A percentile compares a stretch with the other conserved stretches of the same genome.
phyloP scores from a whole-genome alignment of 2,797 vertebrate species.

The Malurus splendens region DNA sequence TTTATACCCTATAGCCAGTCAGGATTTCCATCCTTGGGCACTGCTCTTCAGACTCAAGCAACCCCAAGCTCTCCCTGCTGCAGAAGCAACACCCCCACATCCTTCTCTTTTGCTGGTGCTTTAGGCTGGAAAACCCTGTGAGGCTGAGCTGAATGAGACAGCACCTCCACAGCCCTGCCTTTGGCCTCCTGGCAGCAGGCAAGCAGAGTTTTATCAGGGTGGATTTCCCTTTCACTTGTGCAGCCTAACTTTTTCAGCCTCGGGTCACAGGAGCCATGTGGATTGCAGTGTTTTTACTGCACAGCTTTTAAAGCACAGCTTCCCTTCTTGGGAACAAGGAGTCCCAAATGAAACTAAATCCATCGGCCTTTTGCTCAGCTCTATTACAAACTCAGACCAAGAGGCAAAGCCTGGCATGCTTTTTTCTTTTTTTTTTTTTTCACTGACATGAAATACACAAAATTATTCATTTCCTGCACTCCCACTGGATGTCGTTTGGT shows the following conservation, averaged over 20 bases:
- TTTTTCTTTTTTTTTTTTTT: background rate
- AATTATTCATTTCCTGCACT: conserved; percentile 7
- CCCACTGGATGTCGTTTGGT: background rate
- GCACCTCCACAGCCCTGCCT: background rate
- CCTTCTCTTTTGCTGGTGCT: background rate
- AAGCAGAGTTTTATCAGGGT: background rate
- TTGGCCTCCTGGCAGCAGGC: fast-evolving
- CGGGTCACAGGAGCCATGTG: background rate
- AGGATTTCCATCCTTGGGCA: background rate
- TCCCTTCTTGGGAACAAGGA: background rate
- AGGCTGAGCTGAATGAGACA: background rate
- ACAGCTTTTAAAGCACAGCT: background rate
- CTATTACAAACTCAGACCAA: background rate
- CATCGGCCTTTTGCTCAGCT: background rate
- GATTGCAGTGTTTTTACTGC: background rate
- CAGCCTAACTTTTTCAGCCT: background rate
- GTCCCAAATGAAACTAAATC: background rate
- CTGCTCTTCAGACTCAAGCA: background rate
- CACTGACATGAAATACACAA: background rate
- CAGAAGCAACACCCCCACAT: background rate
- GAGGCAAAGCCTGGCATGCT: background rate
- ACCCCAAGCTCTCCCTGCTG: background rate
- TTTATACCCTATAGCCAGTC: background rate
- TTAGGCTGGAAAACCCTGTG: background rate
- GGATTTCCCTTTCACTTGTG: background rate